Base-by-base conservation (phyloP, 2,888 invertebrate species). In the Drosophila cracens region DNA sequence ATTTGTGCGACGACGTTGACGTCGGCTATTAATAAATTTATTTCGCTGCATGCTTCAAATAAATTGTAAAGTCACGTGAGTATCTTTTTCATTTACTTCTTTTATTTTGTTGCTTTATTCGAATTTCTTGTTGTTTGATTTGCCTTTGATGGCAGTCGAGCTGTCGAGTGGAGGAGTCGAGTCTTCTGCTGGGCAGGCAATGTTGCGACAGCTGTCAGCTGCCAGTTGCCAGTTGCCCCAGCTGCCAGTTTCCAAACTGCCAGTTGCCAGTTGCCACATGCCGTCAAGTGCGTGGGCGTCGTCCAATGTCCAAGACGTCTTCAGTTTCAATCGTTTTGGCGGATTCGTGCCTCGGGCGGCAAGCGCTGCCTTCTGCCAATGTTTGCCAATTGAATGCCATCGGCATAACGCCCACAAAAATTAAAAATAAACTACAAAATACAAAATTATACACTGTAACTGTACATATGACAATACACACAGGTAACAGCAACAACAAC, bases 41-140 rank as follows among this genome's bases (percentile, higher is more conserved):
- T 80, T 82, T 83, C 64, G 80, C 73, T 83, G 88, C 86, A 83
- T 88, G 86, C 82, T 62, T 69, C 74, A 83, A 77, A 82, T 86
- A 83, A 86, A 88, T 86, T 83, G 86, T 83, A 31, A 70, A 88
- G 86, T 83, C 85, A 87, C 87, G 85, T 87, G 85, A 87, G 84
- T 67, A 70, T 52, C 46, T 69, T 38, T 56, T 56, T 56, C 11
- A 34, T 31, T 27, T 49, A 18, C 31, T 29, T 56, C 27, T 38
- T 52, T 62, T 33, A 46, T 46, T 46, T 18, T 27, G 29, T 16
- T 31, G 11, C n/a, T 21, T 49, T 34, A 38, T 48, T 13, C 13
- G 36, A 21, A 25, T 27, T 49, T 48, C 61, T 53, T 38, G 52
- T 49, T 70, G 58, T 81, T 83, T 83, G 83, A 86, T 85, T 87